A percentile compares a stretch with the other conserved stretches of the same genome.
These are phyloP conservation scores for Paracentrotus lividus DNA, from an alignment of 53 echinoderm and acorn worm genomes.

Conservation along the genomic window DNA sequence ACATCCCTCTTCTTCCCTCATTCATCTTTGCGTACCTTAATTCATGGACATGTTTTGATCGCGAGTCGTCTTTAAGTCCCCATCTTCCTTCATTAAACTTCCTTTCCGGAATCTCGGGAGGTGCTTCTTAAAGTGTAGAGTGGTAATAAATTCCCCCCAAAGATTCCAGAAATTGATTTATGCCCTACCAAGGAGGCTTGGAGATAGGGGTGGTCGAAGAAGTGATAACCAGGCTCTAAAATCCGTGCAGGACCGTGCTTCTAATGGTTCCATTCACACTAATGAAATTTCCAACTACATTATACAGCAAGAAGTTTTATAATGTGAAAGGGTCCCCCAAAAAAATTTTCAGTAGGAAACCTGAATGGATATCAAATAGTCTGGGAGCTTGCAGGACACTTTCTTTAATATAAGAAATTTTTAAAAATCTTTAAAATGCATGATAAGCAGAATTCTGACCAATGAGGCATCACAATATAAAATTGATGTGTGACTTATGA, in stretches of 20 bases:
- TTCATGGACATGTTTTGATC: constrained; percentile 3
- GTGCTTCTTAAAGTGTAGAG: constrained; percentile 55
- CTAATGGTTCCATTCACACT: too few species aligned
- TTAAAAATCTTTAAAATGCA: too few species aligned
- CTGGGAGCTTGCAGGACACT: too few species aligned
- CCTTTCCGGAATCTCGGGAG: constrained; percentile 13
- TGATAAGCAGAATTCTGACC: too few species aligned
- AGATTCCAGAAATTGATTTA: constrained; percentile 56
- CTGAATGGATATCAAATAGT: too few species aligned
- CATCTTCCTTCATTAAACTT: constrained; percentile 4
- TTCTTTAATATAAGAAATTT: too few species aligned
- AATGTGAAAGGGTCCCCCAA: too few species aligned
- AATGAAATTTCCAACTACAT: too few species aligned
- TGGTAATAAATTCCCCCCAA: constrained; percentile 57
- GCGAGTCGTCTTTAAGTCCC: not conserved
- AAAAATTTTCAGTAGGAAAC: too few species aligned
- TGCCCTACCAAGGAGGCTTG: constrained; percentile 16
- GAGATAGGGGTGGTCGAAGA: constrained; percentile 32
- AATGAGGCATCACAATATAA: too few species aligned
- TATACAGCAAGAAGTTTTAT: too few species aligned
- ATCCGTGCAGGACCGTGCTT: not conserved
- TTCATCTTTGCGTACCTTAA: constrained; percentile 34
- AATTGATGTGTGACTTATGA: too few species aligned
- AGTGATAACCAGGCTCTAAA: constrained; percentile 42
- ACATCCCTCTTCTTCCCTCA: not conserved